Conservation (phyloP, 2,888 invertebrate genomes). For the Cerastis rubricosa region DNA sequence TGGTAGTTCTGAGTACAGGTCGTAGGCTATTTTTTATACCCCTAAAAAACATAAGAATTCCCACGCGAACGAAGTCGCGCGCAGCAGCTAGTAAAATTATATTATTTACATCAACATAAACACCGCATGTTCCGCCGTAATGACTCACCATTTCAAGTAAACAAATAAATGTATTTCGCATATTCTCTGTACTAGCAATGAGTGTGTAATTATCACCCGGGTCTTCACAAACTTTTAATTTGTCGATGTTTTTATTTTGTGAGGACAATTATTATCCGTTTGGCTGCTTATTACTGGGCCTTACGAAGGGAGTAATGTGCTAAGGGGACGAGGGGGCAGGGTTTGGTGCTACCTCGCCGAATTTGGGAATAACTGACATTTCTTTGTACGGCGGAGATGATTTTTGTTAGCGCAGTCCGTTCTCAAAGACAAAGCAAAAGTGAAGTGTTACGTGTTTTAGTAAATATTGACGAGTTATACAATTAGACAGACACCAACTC, state of each 20-base stretch:
- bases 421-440: neutral
- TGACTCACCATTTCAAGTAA: neutral
- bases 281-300: conserved; percentile 41
- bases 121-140: neutral
- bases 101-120: neutral
- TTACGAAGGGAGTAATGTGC: conserved; percentile 20
- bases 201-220: conserved; percentile 15
- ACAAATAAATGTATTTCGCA: conserved; percentile 2
- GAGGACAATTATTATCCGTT: conserved; percentile 26
- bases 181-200: neutral
- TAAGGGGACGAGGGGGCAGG: neutral
- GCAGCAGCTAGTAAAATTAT: neutral
- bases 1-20: no score
- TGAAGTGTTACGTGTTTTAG: neutral
- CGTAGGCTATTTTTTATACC: no score
- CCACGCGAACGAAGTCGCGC: no score
- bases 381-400: neutral
- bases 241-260: conserved; percentile 42
- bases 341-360: neutral
- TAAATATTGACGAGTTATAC: neutral
- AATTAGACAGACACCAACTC: neutral
- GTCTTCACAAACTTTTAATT: conserved; percentile 49
- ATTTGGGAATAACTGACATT: conserved; percentile 1
- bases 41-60: no score
- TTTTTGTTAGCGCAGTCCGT: neutral